Evolutionary conservation across 2,888 invertebrate genomes (phyloP).

Genomic region (Meloe dianella): DNA sequence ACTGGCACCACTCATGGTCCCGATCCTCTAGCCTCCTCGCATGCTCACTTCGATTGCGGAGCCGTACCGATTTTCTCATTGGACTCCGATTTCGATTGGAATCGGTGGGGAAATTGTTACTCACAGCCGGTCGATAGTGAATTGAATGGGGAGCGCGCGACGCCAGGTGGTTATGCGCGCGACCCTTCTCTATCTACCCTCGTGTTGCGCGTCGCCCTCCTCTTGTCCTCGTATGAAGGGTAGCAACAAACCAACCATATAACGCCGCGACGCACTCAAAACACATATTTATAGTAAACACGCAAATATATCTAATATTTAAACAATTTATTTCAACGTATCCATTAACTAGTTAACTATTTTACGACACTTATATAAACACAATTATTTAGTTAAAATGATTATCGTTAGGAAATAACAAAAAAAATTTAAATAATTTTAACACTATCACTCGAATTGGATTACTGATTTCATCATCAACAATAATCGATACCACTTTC

Average conservation of each 20-base stretch:
- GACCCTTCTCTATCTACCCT: conserved; percentile 51
- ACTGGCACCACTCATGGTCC: conserved; percentile 40
- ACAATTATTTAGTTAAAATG: neutral
- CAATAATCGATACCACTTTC: conserved; percentile 8
- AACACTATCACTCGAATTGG: neutral
- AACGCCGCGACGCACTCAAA: conserved; percentile 16
- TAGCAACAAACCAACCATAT: conserved; percentile 19
- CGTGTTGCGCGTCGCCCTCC: conserved; percentile 49
- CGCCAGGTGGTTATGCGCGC: conserved; percentile 60
- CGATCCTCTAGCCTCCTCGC: conserved; percentile 44
- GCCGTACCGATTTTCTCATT: conserved; percentile 50
- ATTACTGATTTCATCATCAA: neutral
- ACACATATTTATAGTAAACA: conserved; percentile 10
- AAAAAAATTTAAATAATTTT: neutral
- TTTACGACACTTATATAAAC: neutral
- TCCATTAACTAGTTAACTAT: no score
- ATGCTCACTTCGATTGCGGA: conserved; percentile 49
- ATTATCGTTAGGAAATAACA: neutral
- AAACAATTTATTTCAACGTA: neutral
- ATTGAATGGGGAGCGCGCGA: conserved; percentile 61
- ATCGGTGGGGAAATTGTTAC: conserved; percentile 54
- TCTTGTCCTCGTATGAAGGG: conserved; percentile 23
- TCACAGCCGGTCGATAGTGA: conserved; percentile 60
- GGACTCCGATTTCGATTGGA: conserved; percentile 54
- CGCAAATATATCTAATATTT: conserved; percentile 5